Evolutionary conservation across 2,888 invertebrate species (phyloP), one percentile per base, ranked within the genome.

Genomic region (Timema podura): DNA sequence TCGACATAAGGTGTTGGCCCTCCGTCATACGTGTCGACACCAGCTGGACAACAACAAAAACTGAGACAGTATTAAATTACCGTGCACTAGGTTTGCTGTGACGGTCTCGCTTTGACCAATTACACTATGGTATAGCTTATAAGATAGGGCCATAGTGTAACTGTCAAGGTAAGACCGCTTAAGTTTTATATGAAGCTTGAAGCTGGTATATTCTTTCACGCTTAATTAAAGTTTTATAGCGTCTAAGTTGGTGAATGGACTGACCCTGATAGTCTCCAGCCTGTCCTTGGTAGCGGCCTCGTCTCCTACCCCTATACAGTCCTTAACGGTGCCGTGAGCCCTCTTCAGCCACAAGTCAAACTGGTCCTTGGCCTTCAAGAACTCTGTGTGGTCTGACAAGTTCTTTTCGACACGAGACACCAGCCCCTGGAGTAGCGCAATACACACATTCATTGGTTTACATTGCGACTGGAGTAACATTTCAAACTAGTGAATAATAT

Each of bases 341-440:
- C 89, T 87, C 70, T 89, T 87, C 46, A 95, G 83, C 96, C 96
- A 97, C 71, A 88, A 86, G 74, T 92, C 90, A 76, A 96, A 85
- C 76, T 93, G 91, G 72, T 89, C 87, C 78, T 94, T 93, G 16
- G 93, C 92, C 76, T 93, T 93, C 8, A 93, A 85, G 80, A 96
- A 95, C 79, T 96, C 95, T 0, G 93, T 93, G 78, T 95, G 95
- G 79, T 96, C 95, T 0, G 93, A 91, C 0, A 96, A 83, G 80
- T 93, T 94, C 83, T 95, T 94, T 79, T 96, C 95, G 11, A 95
- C 90, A 78, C 91, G 91, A 1, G 92, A 90, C 30, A 95, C 91
- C 57, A 94, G 83, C 71, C 88, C 79, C 76, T 80, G 57, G 69
- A 70, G 70, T 70, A 30, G 3, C 30, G 30, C 30, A 30, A 30